phyloP scores from a whole-genome alignment of 2,888 invertebrate species.

The Napeogenes inachia region DNA sequence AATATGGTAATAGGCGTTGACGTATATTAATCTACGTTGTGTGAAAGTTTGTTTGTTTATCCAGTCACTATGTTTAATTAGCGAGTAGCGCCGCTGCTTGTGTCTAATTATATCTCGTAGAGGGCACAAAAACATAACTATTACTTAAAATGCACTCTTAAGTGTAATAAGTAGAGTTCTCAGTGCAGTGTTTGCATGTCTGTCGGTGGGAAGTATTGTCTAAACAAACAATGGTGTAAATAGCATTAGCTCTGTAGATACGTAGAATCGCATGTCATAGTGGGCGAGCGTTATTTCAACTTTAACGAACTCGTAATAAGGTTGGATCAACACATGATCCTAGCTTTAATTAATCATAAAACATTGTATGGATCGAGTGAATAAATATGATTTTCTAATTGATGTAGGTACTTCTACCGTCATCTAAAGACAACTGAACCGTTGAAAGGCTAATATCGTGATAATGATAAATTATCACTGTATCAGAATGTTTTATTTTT shows the following conservation, averaged over 20 bases:
- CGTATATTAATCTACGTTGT: constrained; percentile 11
- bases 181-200: constrained; percentile 4
- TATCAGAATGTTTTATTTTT: too few relatives aligned
- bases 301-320: background rate
- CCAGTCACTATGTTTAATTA: constrained; percentile 58
- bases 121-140: constrained; percentile 17
- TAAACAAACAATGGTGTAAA: constrained; percentile 3
- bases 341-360: too few relatives aligned
- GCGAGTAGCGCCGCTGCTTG: constrained; percentile 29
- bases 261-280: background rate
- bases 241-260: background rate
- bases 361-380: too few relatives aligned
- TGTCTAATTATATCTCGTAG: constrained; percentile 26
- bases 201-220: constrained; percentile 8
- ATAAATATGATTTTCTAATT: too few relatives aligned
- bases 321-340: too few relatives aligned
- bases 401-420: too few relatives aligned
- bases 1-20: constrained; percentile 16
- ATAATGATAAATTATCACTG: too few relatives aligned
- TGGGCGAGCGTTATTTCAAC: background rate
- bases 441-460: too few relatives aligned
- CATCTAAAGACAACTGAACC: too few relatives aligned
- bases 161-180: background rate
- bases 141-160: constrained; percentile 4
- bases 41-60: constrained; percentile 48